A percentile compares a stretch with the other conserved stretches of the same genome.
Evolutionary conservation across 1,140 invertebrate genomes (phyloP).

Genomic region (Acarapis woodi): DNA sequence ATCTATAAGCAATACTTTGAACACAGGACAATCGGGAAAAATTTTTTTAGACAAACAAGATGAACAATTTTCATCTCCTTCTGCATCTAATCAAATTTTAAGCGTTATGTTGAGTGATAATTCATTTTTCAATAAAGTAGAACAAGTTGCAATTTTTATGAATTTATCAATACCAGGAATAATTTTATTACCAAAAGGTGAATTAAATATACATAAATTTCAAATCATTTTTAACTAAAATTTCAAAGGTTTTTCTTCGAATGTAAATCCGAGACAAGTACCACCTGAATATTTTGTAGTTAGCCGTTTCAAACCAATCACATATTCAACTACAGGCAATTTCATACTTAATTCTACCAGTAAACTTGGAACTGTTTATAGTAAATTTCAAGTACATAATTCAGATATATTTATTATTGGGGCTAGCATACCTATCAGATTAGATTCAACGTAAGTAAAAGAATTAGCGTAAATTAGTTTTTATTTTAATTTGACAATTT

Average conservation of each 20-base stretch:
- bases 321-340: conserved; percentile 11
- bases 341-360: not conserved
- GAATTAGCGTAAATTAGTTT: not conserved
- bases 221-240: not conserved
- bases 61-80: too few species aligned
- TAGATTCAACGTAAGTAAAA: conserved; percentile 12
- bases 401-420: conserved; percentile 14
- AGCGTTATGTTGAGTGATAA: not conserved
- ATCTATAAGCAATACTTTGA: not conserved
- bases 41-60: too few species aligned
- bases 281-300: conserved; percentile 14
- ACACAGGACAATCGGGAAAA: not conserved
- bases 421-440: conserved; percentile 13
- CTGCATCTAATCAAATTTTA: not conserved
- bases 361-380: conserved; percentile 10
- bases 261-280: conserved; percentile 11
- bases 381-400: conserved; percentile 13
- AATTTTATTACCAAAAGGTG: conserved; percentile 12
- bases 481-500: not conserved
- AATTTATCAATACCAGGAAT: conserved; percentile 15
- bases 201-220: not conserved
- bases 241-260: conserved; percentile 9
- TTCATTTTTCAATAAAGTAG: conserved; percentile 12
- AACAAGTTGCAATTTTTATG: conserved; percentile 15
- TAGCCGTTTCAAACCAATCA: conserved; percentile 12